Conservation (phyloP, 1,140 invertebrate species). For the Leptonema lineaticorne region DNA sequence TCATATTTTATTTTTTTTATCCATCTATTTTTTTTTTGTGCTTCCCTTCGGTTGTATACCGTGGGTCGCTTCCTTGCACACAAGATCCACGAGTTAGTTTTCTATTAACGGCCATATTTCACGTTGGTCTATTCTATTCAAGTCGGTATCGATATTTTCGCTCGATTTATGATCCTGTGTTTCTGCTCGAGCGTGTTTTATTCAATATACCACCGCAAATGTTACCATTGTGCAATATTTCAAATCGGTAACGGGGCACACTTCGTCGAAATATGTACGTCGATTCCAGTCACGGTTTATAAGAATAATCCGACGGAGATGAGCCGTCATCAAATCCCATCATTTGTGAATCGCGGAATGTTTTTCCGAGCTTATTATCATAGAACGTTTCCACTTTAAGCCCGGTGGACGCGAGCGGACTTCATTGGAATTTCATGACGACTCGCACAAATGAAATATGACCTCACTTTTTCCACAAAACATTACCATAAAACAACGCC, state of each 20-base stretch:
- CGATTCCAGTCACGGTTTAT: no score
- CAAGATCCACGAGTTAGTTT: constrained; percentile 9
- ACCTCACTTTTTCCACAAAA: background rate
- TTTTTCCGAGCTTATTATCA: constrained; percentile 10
- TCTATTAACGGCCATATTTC: constrained; percentile 19
- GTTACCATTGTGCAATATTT: background rate
- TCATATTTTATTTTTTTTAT: constrained; percentile 15
- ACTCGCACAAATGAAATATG: constrained; percentile 34
- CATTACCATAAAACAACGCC: constrained; percentile 33
- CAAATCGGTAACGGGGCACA: background rate
- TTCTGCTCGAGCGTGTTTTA: background rate
- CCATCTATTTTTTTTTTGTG: no score
- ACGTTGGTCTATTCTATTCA: constrained; percentile 4
- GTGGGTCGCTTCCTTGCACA: background rate
- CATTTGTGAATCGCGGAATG: background rate
- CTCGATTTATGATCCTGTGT: background rate
- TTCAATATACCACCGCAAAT: no score
- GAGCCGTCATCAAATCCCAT: constrained; percentile 6
- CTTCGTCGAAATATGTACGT: background rate
- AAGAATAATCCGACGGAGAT: no score
- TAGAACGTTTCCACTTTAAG: constrained; percentile 17
- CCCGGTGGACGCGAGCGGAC: constrained; percentile 15
- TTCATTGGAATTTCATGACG: constrained; percentile 38
- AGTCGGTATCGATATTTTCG: constrained; percentile 1
- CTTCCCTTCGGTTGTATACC: no score